Conservation (phyloP, 2,888 invertebrate species). For the Oconnorella tubifera region DNA sequence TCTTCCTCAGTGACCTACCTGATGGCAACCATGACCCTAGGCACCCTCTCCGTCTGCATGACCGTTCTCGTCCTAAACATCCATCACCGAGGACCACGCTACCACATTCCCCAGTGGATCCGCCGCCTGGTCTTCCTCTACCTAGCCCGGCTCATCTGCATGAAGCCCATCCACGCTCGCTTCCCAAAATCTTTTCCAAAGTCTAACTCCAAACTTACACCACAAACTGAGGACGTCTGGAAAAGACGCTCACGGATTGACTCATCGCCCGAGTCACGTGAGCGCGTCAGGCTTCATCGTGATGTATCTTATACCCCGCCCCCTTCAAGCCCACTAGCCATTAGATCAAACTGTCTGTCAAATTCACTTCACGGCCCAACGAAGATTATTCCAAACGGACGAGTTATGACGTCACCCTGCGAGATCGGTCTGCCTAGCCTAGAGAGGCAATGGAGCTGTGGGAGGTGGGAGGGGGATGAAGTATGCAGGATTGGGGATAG, state of each 20-base stretch:
- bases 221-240: conserved; percentile 8
- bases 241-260: not conserved
- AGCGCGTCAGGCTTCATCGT: not conserved
- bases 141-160: conserved; percentile 30
- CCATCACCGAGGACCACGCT: conserved; percentile 29
- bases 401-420: not conserved
- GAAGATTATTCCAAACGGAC: not conserved
- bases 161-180: not conserved
- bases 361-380: not conserved
- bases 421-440: not conserved
- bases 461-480: not conserved
- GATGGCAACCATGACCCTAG: conserved; percentile 37
- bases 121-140: conserved; percentile 25
- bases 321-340: no score
- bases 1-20: conserved; percentile 33
- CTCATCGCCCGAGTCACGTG: not conserved
- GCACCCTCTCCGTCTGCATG: conserved; percentile 35
- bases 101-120: conserved; percentile 28
- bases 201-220: no score
- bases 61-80: conserved; percentile 35
- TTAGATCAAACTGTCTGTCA: not conserved
- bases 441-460: not conserved
- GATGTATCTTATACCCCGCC: no score
- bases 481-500: not conserved
- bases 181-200: not conserved